Conservation (phyloP, 2,888 invertebrate genomes). For the Gibbula magus region DNA sequence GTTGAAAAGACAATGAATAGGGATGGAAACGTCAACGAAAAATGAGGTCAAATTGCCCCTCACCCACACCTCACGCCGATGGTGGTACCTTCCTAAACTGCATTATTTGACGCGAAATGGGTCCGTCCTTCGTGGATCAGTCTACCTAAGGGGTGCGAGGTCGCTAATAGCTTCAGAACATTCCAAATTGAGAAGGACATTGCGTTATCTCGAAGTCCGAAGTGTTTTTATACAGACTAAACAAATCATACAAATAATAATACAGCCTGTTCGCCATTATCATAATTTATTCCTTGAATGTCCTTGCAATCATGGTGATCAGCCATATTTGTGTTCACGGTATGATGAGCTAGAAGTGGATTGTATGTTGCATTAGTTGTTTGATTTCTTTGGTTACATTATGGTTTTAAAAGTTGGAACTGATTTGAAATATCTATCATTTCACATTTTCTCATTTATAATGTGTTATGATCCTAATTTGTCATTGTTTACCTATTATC, state of each 20-base stretch:
- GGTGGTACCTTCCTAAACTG: slow-evolving; percentile 37
- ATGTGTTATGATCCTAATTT: no score
- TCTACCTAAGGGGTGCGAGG: slow-evolving; percentile 35
- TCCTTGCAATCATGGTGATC: neutral
- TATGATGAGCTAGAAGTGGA: no score
- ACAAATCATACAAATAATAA: neutral
- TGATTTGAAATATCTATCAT: no score
- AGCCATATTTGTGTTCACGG: no score
- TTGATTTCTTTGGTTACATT: no score
- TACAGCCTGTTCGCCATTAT: slow-evolving; percentile 3
- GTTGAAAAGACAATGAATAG: neutral
- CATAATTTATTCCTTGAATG: slow-evolving; percentile 12
- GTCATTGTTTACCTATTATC: no score
- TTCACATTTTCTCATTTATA: no score
- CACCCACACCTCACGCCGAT: slow-evolving; percentile 26
- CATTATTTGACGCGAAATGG: slow-evolving; percentile 49
- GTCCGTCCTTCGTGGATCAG: slow-evolving; percentile 50
- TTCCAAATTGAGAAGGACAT: neutral
- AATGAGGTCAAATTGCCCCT: slow-evolving; percentile 17
- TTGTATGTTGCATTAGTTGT: neutral
- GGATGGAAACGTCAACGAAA: neutral
- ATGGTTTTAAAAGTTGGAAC: no score
- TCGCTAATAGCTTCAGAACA: slow-evolving; percentile 3
- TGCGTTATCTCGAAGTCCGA: neutral
- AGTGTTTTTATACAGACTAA: neutral